These are phyloP conservation scores for Aricia agestis DNA, from an alignment of 1,140 invertebrate species.

Conservation along the genomic window DNA sequence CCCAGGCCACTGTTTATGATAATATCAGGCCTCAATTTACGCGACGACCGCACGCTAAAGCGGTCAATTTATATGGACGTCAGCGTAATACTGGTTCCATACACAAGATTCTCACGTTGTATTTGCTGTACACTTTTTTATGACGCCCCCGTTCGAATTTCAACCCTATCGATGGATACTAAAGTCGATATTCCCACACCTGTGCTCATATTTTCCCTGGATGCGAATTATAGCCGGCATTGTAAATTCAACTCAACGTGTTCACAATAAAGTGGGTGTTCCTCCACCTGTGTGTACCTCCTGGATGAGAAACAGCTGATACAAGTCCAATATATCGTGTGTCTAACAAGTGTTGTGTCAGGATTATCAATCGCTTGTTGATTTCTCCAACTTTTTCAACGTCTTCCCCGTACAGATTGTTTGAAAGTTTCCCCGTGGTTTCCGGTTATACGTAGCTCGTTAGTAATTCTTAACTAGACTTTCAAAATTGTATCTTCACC, in stretches of 20 bases:
- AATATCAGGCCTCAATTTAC: constrained; percentile 13
- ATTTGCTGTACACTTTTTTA: constrained; percentile 13
- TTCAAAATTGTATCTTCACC: too few species aligned
- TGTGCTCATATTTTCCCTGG: not conserved
- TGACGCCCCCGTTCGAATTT: not conserved
- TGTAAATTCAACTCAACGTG: not conserved
- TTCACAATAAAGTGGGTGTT: not conserved
- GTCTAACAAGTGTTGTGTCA: constrained; percentile 32
- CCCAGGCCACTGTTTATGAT: constrained; percentile 9
- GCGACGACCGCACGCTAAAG: constrained; percentile 15
- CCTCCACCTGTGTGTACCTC: not conserved
- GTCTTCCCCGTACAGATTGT: not conserved
- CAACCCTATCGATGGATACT: not conserved
- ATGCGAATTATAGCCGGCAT: not conserved
- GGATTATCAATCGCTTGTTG: constrained; percentile 53
- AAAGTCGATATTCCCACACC: not conserved
- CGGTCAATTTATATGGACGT: constrained; percentile 14
- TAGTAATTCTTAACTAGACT: too few species aligned
- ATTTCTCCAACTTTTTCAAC: constrained; percentile 31
- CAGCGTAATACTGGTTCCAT: constrained; percentile 16
- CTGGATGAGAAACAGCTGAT: constrained; percentile 13
- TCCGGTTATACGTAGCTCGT: not conserved
- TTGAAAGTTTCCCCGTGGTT: constrained; percentile 1
- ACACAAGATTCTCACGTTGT: constrained; percentile 12
- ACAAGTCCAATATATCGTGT: not conserved